phyloP scores from a whole-genome alignment of 2,797 vertebrate species.

The Gallinago solitaria region DNA sequence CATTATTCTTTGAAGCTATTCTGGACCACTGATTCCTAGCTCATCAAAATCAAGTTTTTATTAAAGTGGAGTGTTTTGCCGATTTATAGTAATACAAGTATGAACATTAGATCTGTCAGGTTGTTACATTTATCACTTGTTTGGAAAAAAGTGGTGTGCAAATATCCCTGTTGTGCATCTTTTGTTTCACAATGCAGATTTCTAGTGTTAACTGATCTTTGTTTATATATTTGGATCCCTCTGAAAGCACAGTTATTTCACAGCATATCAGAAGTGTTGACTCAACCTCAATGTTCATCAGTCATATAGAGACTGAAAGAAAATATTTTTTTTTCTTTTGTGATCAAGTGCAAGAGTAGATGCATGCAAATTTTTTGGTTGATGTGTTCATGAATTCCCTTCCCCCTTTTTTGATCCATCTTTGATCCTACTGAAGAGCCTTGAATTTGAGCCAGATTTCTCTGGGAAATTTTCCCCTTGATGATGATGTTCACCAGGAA shows the following conservation, averaged over 20 bases:
- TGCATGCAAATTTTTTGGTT: neutral
- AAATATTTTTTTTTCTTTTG: neutral
- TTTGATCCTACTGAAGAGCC: conserved; percentile 11
- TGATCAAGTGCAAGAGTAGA: neutral
- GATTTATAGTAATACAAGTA: neutral
- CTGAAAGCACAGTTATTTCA: neutral
- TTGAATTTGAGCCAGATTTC: conserved; percentile 10
- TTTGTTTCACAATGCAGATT: neutral
- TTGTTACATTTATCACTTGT: neutral
- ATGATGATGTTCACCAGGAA: neutral
- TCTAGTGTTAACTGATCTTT: neutral
- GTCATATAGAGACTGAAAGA: neutral
- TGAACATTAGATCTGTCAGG: neutral
- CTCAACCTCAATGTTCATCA: neutral
- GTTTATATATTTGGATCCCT: neutral
- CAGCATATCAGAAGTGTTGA: neutral
- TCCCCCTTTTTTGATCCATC: neutral
- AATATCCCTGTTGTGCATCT: neutral
- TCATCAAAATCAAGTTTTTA: neutral
- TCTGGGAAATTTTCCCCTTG: neutral
- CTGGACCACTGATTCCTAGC: neutral
- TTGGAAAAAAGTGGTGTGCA: neutral
- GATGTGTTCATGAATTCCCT: neutral
- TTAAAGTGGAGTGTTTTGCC: neutral
- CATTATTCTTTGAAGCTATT: neutral